Evolutionary conservation across 2,888 invertebrate species (phyloP).

Genomic region (Sclerodermus sp.): DNA sequence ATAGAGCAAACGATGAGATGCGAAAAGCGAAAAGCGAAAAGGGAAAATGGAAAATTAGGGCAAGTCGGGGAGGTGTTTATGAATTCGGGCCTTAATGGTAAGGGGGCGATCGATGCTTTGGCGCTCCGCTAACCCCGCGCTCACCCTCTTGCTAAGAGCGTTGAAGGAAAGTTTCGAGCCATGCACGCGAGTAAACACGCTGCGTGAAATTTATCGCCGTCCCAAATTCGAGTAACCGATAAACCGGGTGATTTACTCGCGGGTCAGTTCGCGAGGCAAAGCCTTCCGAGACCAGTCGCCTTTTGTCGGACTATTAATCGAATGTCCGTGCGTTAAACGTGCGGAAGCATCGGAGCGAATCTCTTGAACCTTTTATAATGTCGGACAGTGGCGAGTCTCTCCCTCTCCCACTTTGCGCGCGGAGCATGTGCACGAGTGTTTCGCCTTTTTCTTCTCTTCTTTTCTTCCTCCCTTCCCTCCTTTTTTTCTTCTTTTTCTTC

Average conservation of each 20-base stretch:
- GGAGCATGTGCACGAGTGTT: too few relatives aligned
- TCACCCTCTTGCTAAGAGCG: neutral
- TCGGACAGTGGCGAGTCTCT: too few relatives aligned
- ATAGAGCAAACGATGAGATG: neutral
- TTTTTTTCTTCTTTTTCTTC: too few relatives aligned
- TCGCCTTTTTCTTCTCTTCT: too few relatives aligned
- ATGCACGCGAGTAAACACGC: constrained; percentile 20
- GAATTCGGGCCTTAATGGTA: constrained; percentile 12
- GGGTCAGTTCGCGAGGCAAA: neutral
- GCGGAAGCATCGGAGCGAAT: neutral
- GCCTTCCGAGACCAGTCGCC: neutral
- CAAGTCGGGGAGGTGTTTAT: neutral
- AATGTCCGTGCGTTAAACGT: neutral
- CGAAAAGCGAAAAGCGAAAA: neutral
- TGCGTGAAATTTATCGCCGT: constrained; percentile 24
- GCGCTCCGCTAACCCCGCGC: neutral
- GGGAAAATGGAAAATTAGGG: constrained; percentile 1
- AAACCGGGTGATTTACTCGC: constrained; percentile 23
- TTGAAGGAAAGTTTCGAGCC: neutral
- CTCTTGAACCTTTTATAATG: neutral
- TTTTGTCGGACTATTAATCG: neutral
- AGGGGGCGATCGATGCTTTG: constrained; percentile 11
- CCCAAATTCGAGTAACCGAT: constrained; percentile 24
- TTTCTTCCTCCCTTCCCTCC: too few relatives aligned
- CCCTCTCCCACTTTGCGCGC: too few relatives aligned